These are phyloP conservation scores for Drosophila paulistorum DNA, from an alignment of 1,140 invertebrate species.

Conservation along the genomic window DNA sequence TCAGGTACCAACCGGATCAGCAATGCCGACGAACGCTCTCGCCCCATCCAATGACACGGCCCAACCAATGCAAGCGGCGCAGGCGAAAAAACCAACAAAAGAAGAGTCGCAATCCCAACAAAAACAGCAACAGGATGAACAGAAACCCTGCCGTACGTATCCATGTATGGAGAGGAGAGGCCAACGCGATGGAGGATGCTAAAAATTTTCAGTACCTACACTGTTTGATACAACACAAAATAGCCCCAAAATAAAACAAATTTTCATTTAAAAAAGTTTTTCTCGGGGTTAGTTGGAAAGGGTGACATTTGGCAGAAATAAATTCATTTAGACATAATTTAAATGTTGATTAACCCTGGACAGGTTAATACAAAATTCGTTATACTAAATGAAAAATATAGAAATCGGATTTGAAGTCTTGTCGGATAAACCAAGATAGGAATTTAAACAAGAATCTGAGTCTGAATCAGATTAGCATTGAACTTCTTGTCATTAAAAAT, in stretches of 20 bases:
- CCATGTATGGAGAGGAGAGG: slow-evolving; percentile 34
- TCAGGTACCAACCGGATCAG: neutral
- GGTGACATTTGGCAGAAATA: too few species aligned
- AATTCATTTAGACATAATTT: too few species aligned
- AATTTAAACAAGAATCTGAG: too few species aligned
- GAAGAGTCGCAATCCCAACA: neutral
- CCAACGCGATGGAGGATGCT: neutral
- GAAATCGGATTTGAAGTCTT: too few species aligned
- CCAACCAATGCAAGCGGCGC: neutral
- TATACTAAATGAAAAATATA: too few species aligned
- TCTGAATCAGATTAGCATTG: too few species aligned
- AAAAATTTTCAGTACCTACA: neutral
- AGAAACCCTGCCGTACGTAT: slow-evolving; percentile 16
- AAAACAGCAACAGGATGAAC: neutral
- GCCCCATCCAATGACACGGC: neutral
- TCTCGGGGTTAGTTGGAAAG: too few species aligned
- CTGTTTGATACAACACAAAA: neutral
- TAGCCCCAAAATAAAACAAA: neutral
- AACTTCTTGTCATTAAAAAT: too few species aligned
- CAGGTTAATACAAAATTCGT: too few species aligned
- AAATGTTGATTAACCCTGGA: too few species aligned
- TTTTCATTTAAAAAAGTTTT: too few species aligned
- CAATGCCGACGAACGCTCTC: neutral
- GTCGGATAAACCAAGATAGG: too few species aligned
- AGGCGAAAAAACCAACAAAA: neutral